Conservation (phyloP, 2,888 invertebrate genomes). For the Apodemia duryi region DNA sequence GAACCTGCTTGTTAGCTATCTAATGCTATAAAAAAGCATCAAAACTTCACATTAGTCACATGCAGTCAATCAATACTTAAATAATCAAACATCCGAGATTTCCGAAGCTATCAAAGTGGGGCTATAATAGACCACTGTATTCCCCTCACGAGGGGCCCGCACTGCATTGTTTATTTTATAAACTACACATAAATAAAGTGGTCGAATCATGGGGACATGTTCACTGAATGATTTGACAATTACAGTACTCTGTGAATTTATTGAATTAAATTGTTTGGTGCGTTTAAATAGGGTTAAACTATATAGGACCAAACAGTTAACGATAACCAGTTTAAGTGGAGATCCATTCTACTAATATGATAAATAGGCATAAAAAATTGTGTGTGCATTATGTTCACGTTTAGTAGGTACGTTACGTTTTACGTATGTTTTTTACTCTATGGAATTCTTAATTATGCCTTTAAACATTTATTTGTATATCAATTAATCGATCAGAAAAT, state of each 20-base stretch:
- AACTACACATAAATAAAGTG: conserved; percentile 39
- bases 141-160: conserved; percentile 10
- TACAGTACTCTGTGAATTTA: conserved; percentile 56
- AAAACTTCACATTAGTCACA: neutral
- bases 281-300: neutral
- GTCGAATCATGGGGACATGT: conserved; percentile 33
- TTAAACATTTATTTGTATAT: no score
- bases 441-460: no score
- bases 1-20: no score
- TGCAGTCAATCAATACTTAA: neutral
- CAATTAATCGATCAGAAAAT: no score
- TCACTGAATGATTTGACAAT: conserved; percentile 69
- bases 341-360: no score
- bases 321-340: neutral
- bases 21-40: no score
- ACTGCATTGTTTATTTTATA: conserved; percentile 26
- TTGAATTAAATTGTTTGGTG: conserved; percentile 52
- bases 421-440: no score
- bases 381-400: no score
- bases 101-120: neutral
- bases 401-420: no score
- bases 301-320: neutral
- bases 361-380: no score
- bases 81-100: conserved; percentile 5
- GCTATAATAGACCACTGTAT: neutral